A percentile compares a stretch with the other conserved stretches of the same genome.
Evolutionary conservation across 1,140 invertebrate species (phyloP).

Genomic region (Forficula auricularia): DNA sequence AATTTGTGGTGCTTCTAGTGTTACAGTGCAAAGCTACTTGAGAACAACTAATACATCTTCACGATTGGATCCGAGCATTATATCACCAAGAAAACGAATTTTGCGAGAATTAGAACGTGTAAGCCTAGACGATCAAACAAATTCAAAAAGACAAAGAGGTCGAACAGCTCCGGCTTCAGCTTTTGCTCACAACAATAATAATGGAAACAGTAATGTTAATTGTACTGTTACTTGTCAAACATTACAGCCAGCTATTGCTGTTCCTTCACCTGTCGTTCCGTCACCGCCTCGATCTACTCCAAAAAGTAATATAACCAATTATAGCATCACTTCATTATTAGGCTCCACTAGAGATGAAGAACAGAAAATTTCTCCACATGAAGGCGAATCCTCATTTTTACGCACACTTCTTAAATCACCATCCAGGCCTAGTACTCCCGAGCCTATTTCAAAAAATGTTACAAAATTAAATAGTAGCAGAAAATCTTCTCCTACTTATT

Average conservation of each 20-base stretch:
- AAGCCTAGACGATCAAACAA: conserved; percentile 39
- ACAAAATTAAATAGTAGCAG: conserved; percentile 1
- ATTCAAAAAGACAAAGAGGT: conserved; percentile 17
- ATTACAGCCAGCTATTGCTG: conserved; percentile 3
- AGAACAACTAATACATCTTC: conserved; percentile 26
- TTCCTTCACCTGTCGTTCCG: conserved; percentile 1
- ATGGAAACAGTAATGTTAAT: conserved; percentile 12
- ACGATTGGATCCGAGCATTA: conserved; percentile 34
- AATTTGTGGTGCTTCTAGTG: conserved; percentile 15
- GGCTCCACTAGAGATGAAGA: conserved; percentile 25
- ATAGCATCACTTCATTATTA: conserved; percentile 59
- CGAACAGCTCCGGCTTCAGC: conserved; percentile 10
- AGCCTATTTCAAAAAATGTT: background rate
- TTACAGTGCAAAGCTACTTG: conserved; percentile 21
- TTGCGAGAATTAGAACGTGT: conserved; percentile 52
- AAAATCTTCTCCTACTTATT: conserved; percentile 7
- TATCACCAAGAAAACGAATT: conserved; percentile 55
- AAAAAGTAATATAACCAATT: conserved; percentile 34
- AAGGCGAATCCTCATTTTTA: conserved; percentile 25
- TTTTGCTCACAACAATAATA: conserved; percentile 7
- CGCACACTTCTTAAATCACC: conserved; percentile 25
- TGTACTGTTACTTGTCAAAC: conserved; percentile 11
- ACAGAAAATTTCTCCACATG: background rate
- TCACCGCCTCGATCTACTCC: conserved; percentile 4
- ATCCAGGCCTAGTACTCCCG: conserved; percentile 4